phyloP scores from a whole-genome alignment of 2,797 vertebrate genomes.

The Eulemur albifrons region DNA sequence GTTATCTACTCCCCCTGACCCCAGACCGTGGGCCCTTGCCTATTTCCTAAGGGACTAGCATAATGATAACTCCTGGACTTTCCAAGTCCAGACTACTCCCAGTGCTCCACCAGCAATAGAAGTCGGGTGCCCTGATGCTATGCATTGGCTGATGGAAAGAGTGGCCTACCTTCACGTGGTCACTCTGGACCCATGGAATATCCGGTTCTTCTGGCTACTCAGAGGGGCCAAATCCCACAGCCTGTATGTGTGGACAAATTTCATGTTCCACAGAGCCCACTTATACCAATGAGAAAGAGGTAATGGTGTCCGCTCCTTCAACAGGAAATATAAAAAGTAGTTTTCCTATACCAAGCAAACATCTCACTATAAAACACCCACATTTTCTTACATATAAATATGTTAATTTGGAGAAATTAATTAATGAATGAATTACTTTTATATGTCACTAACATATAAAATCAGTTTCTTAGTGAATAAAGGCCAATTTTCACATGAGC shows the following conservation, averaged over 20 bases:
- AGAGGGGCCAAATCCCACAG: background rate
- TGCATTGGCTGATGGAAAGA: background rate
- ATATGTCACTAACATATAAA: background rate
- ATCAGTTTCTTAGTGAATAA: background rate
- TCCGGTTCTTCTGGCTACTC: background rate
- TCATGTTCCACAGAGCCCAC: background rate
- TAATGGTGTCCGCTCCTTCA: background rate
- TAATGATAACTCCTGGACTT: background rate
- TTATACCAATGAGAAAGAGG: background rate
- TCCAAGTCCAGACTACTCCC: background rate
- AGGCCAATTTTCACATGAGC: background rate
- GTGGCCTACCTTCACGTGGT: background rate
- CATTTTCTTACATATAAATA: background rate
- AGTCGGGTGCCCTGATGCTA: background rate
- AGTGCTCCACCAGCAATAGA: background rate
- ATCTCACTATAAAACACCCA: background rate
- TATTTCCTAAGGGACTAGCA: background rate
- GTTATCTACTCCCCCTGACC: background rate
- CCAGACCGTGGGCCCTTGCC: background rate
- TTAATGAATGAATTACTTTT: no score
- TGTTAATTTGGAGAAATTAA: background rate
- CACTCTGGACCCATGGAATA: background rate
- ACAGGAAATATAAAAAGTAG: background rate
- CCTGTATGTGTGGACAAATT: background rate
- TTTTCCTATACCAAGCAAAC: background rate